phyloP scores from a whole-genome alignment of 1,140 invertebrate species.

The Holcopasites calliopsidis region DNA sequence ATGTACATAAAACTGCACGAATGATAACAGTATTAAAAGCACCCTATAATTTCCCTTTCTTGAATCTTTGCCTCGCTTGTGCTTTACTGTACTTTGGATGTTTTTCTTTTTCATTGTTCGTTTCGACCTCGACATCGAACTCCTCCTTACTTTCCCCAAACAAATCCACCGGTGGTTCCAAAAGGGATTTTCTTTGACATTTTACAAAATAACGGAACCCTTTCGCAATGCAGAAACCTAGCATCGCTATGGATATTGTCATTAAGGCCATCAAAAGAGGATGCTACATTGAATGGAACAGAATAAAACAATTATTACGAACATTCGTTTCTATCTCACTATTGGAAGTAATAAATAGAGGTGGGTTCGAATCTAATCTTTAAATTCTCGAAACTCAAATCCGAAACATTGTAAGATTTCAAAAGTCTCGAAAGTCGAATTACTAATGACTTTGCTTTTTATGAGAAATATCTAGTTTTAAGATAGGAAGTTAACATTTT shows the following conservation, averaged over 20 bases:
- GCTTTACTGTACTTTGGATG: constrained; percentile 84
- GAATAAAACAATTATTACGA: constrained; percentile 15
- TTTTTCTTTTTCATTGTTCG: constrained; percentile 69
- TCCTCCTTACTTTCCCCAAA: constrained; percentile 65
- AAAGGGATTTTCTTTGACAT: constrained; percentile 79
- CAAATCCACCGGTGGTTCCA: constrained; percentile 81
- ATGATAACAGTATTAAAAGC: constrained; percentile 34
- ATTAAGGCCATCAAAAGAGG: constrained; percentile 82
- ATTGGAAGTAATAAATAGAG: no score
- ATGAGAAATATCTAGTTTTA: no score
- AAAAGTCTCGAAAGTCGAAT: no score
- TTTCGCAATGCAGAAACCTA: constrained; percentile 82
- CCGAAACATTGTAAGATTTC: no score
- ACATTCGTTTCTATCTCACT: no score
- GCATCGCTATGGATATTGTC: constrained; percentile 81
- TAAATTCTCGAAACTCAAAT: no score
- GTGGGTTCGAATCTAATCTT: no score
- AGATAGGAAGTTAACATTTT: no score
- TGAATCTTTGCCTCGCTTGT: constrained; percentile 85
- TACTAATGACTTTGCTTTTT: no score
- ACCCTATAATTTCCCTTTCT: constrained; percentile 82
- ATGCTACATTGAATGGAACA: constrained; percentile 76
- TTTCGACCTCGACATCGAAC: constrained; percentile 62
- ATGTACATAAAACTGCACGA: constrained; percentile 8
- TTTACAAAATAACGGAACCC: constrained; percentile 81